A percentile compares a stretch with the other conserved stretches of the same genome.
Evolutionary conservation across 2,888 invertebrate genomes (phyloP).

Genomic region (Eristalis intricaria): DNA sequence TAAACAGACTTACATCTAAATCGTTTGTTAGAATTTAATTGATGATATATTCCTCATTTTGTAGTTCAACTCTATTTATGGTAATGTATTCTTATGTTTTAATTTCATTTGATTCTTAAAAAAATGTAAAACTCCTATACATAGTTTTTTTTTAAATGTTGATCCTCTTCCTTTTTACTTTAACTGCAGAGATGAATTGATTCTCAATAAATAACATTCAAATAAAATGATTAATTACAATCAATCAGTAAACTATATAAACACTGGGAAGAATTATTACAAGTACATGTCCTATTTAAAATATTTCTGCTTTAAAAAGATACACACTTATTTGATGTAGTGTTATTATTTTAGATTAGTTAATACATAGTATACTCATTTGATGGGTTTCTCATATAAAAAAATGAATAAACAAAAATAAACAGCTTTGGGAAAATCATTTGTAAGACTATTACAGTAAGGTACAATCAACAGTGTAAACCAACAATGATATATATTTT

Average conservation of each 20-base stretch:
- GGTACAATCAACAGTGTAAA: constrained; percentile 54
- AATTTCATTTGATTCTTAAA: constrained; percentile 66
- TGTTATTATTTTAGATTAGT: not conserved
- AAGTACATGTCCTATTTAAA: constrained; percentile 24
- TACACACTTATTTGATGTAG: constrained; percentile 6
- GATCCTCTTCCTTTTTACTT: constrained; percentile 46
- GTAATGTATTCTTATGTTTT: constrained; percentile 45
- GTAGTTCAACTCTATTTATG: constrained; percentile 51
- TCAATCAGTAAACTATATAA: constrained; percentile 43
- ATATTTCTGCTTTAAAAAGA: constrained; percentile 8
- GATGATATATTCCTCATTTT: constrained; percentile 61
- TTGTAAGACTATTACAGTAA: constrained; percentile 52
- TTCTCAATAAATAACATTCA: constrained; percentile 68
- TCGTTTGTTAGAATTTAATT: constrained; percentile 69
- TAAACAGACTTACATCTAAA: constrained; percentile 65
- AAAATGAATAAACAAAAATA: constrained; percentile 34
- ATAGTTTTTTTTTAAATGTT: constrained; percentile 40
- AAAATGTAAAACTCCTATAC: constrained; percentile 67
- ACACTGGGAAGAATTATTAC: constrained; percentile 52
- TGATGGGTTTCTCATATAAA: constrained; percentile 16
- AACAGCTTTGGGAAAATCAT: constrained; percentile 53
- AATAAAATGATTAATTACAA: constrained; percentile 48
- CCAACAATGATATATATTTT: constrained; percentile 36
- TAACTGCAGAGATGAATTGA: constrained; percentile 36
- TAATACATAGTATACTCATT: constrained; percentile 12